Base-by-base conservation (phyloP, 2,797 vertebrate species). In the Falco biarmicus region DNA sequence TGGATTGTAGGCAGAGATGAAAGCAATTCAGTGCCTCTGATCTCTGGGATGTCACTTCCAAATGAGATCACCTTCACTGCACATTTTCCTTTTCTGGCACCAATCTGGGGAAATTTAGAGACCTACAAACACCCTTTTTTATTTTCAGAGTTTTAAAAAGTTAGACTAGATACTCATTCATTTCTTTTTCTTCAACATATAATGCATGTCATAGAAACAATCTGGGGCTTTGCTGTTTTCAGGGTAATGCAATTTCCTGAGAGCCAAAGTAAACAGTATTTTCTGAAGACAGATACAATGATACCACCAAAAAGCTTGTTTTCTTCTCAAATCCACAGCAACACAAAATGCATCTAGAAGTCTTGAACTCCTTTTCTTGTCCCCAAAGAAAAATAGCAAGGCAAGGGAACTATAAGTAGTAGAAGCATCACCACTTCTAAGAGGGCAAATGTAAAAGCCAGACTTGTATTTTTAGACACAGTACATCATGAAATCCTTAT, bases 11-110 rank as follows among this genome's bases (percentile, higher is more conserved):
- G 65, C 73, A 80, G 74, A 96, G 77, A 97, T 96, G 65, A 97
- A 97, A 97, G 90, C 28, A 70, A 57, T 84, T 92, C 87, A 28
- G 41, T 83, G 71, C 13, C 59, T 97, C 79, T 95, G 92, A 97
- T 96, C 94, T 96, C 66, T 41, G 51, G 5, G 6, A 91, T 94
- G 54, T 50, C 39, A 48, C 68, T 96, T 94, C 47, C 88, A 94
- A 95, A 92, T 20, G 41, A 92, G 73, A 87, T 57, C 90, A 93
- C 90, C 68, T 88, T 94, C 73, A 57, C 20, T 65, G 37, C 24
- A 81, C 65, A 43, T 74, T 95, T 86, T 87, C 48, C 41, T 89
- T 75, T 87, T 64, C 87, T 78, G 41, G 19, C 14, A 87, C 37
- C 5, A 11, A 25, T 51, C 50, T 79, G 59, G 32, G 66, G 26